A percentile compares a stretch with the other conserved stretches of the same genome.
phyloP scores from a whole-genome alignment of 23 tunicate species.

The Halocynthia roretzi region DNA sequence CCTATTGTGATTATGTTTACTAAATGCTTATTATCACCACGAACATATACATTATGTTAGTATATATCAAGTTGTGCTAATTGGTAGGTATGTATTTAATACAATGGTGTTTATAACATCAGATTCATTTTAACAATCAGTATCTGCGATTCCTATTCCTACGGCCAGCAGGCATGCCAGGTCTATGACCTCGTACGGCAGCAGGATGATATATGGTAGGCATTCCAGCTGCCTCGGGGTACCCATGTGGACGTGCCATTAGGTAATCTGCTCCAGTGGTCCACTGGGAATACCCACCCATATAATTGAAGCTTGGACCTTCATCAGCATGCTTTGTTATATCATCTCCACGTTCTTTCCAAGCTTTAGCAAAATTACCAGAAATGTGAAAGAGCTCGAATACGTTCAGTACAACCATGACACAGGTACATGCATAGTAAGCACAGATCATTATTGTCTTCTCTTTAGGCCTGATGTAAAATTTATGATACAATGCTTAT shows the following conservation, averaged over 20 bases:
- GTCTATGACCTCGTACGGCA: not conserved
- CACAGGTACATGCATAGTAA: constrained; percentile 69
- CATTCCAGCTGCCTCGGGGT: constrained; percentile 77
- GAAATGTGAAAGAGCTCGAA: constrained; percentile 48
- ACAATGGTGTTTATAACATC: no score
- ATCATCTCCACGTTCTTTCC: constrained; percentile 54
- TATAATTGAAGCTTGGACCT: constrained; percentile 58
- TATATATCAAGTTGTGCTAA: no score
- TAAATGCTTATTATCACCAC: no score
- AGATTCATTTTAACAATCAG: no score
- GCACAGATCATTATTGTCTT: constrained; percentile 72
- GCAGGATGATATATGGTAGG: constrained; percentile 37
- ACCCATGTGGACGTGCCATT: constrained; percentile 41
- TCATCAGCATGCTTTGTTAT: constrained; percentile 73
- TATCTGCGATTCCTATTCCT: no score
- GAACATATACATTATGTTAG: no score
- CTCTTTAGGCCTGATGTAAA: constrained; percentile 65
- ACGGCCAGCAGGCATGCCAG: not conserved
- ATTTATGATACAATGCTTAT: no score
- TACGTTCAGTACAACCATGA: constrained; percentile 67
- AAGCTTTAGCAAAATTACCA: constrained; percentile 62
- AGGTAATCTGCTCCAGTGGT: constrained; percentile 52
- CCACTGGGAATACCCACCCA: constrained; percentile 28
- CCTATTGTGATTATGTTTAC: no score
- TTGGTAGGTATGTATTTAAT: no score